Evolutionary conservation across 2,888 invertebrate genomes (phyloP), one percentile per base, ranked within the genome.

Genomic region (Drepanosiphum platanoidis): DNA sequence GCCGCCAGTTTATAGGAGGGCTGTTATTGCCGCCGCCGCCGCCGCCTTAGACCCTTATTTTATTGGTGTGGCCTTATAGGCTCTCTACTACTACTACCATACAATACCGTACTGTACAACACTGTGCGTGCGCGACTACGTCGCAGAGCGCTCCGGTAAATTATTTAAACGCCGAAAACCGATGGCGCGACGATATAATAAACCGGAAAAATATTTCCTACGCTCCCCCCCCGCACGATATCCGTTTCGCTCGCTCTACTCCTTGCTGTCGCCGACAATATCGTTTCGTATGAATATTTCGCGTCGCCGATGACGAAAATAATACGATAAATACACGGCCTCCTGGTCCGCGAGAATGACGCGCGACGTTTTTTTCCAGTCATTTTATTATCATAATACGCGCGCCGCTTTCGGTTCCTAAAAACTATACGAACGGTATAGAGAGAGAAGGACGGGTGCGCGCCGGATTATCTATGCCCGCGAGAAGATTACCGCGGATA

Each of bases 161-260:
- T 84, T 84, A 75, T 84, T 84, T 84, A 84, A 84, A 84, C 75
- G 11, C 68, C 68, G 75, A 84, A 84, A 84, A 75, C 75, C 68
- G 75, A 83, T 74, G 34, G 83, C 72, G 46, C 74, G 83, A 74
- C 46, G 75, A 84, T 68, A 11, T 42, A 68, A 84, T 84, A 84
- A 84, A 75, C 66, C 11, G 42, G 75, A 58, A 74, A 83, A 66
- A 83, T 75, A 46, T 68, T 70, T 52, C 68, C 64, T n/a, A 42
- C 39, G n/a, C 18, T 46, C 66, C n/a, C 32, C 32, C 42, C 36
- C 70, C 46, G 11, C 46, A 9, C 42, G 1, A 15, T 15, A 46
- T 11, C 13, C 46, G 13, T 46, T 46, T 18, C 46, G 46, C 46
- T 15, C 3, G n/a, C 36, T 36, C 18, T 7, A 71, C 36, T n/a